Conservation (phyloP, 2,113 vertebrate species). For the Phycodurus eques region DNA sequence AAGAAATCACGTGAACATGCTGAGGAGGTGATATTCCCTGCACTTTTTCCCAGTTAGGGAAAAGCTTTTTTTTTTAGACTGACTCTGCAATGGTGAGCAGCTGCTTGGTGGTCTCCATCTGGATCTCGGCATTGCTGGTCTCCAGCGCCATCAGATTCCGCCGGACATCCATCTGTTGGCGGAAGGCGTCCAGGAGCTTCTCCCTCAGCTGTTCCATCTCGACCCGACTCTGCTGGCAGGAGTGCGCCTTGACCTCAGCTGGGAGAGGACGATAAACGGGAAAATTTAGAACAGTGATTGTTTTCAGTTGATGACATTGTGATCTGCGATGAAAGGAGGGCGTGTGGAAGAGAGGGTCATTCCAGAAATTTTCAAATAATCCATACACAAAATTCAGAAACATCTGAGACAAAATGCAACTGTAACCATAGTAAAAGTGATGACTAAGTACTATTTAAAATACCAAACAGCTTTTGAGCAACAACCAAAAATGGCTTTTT, state of each 20-base stretch:
- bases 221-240: constrained; percentile 68
- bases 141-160: constrained; percentile 84
- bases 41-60: not conserved
- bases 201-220: constrained; percentile 81
- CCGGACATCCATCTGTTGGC: constrained; percentile 84
- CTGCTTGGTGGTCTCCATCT: constrained; percentile 83
- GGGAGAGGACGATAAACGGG: not conserved
- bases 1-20: not conserved
- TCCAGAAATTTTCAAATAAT: no score
- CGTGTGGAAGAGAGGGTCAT: not conserved
- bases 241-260: constrained; percentile 85
- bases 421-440: no score
- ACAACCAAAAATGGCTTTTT: no score
- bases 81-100: constrained; percentile 83
- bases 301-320: not conserved
- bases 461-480: no score
- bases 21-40: not conserved
- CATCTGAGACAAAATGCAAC: no score
- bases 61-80: constrained; percentile 25
- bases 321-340: not conserved
- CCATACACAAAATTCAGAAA: no score
- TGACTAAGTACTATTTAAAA: no score
- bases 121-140: constrained; percentile 81
- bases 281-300: not conserved
- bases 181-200: constrained; percentile 81